Conservation (phyloP, 2,797 vertebrate genomes). For the Poecilia velifera region DNA sequence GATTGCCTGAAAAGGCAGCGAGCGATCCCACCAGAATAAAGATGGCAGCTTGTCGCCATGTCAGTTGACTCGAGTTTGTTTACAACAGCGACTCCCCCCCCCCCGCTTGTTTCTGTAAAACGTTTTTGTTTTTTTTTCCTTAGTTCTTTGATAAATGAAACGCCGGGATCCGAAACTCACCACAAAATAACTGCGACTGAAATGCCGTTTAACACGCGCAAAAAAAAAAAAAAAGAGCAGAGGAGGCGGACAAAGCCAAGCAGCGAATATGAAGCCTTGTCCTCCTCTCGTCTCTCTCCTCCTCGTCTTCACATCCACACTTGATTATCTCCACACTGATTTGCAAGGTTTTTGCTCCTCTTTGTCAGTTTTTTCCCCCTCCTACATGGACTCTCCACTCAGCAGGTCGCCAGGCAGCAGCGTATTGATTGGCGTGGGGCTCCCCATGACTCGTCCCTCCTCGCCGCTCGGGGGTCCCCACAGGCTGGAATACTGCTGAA, state of each 20-base stretch:
- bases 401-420: constrained; percentile 98
- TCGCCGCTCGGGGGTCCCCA: constrained; percentile 91
- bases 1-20: constrained; percentile 74
- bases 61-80: constrained; percentile 73
- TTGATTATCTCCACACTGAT: constrained; percentile 85
- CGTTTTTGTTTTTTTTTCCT: constrained; percentile 35
- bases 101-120: constrained; percentile 55
- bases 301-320: constrained; percentile 64
- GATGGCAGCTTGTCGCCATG: constrained; percentile 75
- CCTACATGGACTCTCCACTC: constrained; percentile 95
- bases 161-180: constrained; percentile 71
- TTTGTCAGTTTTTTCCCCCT: constrained; percentile 30
- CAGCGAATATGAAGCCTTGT: constrained; percentile 67
- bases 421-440: constrained; percentile 92
- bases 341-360: constrained; percentile 80
- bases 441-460: constrained; percentile 88
- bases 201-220: constrained; percentile 54
- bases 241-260: constrained; percentile 71
- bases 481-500: constrained; percentile 95
- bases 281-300: constrained; percentile 66
- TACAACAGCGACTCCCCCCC: constrained; percentile 50
- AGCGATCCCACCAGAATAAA: constrained; percentile 65
- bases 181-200: constrained; percentile 51
- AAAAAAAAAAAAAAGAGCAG: constrained; percentile 39
- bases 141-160: constrained; percentile 64